Evolutionary conservation across 2,113 vertebrate genomes (phyloP).

Genomic region (Eulacestoma nigropectus): DNA sequence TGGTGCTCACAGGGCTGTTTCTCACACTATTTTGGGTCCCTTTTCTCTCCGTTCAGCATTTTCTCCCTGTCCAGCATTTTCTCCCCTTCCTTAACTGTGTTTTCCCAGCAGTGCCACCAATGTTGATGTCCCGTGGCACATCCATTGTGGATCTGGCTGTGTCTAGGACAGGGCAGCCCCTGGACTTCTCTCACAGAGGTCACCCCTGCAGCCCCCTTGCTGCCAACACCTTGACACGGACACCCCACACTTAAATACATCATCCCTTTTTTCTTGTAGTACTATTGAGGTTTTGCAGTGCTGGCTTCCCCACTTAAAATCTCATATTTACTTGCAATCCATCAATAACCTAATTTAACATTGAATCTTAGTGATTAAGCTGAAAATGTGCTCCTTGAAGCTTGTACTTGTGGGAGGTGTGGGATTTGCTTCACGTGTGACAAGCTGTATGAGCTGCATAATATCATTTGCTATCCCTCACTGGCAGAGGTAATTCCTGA

Average conservation of each 20-base stretch:
- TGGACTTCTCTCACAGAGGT: background rate
- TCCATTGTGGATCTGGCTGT: background rate
- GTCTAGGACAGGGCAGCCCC: background rate
- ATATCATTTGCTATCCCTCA: background rate
- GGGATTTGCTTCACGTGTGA: background rate
- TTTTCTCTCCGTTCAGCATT: background rate
- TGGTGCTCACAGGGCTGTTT: background rate
- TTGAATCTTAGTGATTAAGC: background rate
- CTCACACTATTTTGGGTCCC: background rate
- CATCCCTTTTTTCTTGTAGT: background rate
- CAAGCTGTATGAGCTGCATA: background rate
- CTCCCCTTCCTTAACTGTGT: background rate
- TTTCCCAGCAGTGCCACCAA: background rate
- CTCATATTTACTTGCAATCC: background rate
- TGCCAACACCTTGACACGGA: background rate
- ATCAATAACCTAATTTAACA: slow-evolving; percentile 1
- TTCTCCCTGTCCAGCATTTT: background rate
- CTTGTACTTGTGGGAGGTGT: background rate
- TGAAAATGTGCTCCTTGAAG: background rate
- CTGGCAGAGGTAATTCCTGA: background rate
- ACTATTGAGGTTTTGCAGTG: background rate
- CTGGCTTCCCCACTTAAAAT: background rate
- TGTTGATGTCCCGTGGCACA: too few relatives aligned
- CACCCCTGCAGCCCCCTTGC: background rate
- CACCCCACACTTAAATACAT: background rate